Evolutionary conservation across 2,888 invertebrate genomes (phyloP), one percentile per base, ranked within the genome.

Genomic region (Tetheella fluctuosa): DNA sequence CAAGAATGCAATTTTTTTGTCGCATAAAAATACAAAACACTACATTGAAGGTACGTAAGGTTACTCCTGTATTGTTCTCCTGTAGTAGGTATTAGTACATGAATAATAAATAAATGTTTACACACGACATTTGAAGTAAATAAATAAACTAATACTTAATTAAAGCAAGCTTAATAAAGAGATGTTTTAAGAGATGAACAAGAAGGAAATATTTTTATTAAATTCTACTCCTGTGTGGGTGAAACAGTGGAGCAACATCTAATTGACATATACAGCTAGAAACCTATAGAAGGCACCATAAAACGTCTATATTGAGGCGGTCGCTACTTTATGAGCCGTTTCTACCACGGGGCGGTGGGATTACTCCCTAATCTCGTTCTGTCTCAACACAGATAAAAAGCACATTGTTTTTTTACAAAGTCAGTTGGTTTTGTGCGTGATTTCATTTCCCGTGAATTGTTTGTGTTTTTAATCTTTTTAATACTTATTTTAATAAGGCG

Each of bases 301-400:
- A 48, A 48, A 48, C 48, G 48, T 48, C 48, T 48, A 48, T 48
- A 48, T 48, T 48, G 20, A 48, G 48, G 48, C 20, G 48, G 48
- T 48, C 15, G 34, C 34, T 34, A 34, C 15, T 59, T 59, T 55
- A 61, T 58, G 61, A 58, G 39, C 34, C 52, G 37, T 58, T 39
- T 57, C 58, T 53, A 48, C 55, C 56, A n/a, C 48, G 17, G 39
- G 39, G 20, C 55, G 17, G 52, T 37, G 30, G 59, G 62, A 57
- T 62, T 62, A 61, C 53, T 52, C 30, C 20, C 39, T 57, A 59
- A 62, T 62, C 59, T 54, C 15, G 20, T 57, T 54, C 57, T 59
- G 54, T 59, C 57, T 28, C 61, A 57, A 62, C 62, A 62, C 55
- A 57, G 62, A 62, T 62, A 62, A 55, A 54, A 48, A 55, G 28